phyloP scores from a whole-genome alignment of 2,797 vertebrate species.

The Spinibarbus caldwelli region DNA sequence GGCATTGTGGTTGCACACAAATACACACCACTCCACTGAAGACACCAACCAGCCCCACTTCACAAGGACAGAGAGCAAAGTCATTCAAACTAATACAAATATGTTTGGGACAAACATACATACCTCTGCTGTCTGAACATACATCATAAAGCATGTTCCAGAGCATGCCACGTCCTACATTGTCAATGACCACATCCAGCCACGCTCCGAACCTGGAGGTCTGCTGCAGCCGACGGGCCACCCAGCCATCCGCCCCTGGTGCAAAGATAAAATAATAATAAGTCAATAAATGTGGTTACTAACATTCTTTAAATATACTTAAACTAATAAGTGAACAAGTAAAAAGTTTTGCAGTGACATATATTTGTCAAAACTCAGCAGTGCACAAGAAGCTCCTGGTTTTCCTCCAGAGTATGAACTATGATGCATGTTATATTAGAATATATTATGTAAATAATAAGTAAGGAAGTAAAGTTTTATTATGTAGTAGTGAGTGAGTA shows the following conservation, averaged over 20 bases:
- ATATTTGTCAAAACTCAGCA: neutral
- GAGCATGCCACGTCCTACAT: conserved; percentile 75
- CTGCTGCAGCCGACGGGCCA: conserved; percentile 70
- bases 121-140: neutral
- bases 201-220: conserved; percentile 76
- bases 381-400: neutral
- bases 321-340: neutral
- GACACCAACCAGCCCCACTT: conserved; percentile 77
- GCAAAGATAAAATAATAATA: neutral
- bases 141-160: conserved; percentile 74
- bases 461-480: neutral
- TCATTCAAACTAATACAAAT: neutral
- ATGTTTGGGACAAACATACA: neutral
- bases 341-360: neutral
- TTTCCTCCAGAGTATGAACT: neutral
- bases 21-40: conserved; percentile 78
- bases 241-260: conserved; percentile 73
- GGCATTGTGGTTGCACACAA: conserved; percentile 77
- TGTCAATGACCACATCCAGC: conserved; percentile 76
- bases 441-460: neutral
- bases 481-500: neutral
- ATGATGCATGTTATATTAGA: neutral
- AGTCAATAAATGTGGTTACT: neutral
- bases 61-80: neutral
- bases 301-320: neutral